A percentile compares a stretch with the other conserved stretches of the same genome.
phyloP scores from a whole-genome alignment of 2,888 invertebrate genomes.

The Zygaena filipendulae region DNA sequence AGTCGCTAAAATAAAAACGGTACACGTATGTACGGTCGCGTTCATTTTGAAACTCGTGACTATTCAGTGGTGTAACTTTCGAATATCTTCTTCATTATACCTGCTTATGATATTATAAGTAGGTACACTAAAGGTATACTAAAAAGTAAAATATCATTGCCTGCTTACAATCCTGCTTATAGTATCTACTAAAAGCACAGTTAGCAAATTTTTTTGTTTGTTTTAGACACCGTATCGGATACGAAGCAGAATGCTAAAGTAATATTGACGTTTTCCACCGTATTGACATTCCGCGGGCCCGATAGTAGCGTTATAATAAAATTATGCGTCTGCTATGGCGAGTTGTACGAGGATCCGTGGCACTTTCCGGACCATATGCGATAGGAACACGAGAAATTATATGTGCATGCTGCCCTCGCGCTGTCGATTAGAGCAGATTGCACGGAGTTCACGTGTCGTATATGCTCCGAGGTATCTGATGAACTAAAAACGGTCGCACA shows the following conservation, averaged over 20 bases:
- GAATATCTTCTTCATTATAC: no score
- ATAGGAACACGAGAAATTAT: conserved; percentile 27
- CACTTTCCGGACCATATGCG: conserved; percentile 36
- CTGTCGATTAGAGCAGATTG: conserved; percentile 30
- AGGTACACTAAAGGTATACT: no score
- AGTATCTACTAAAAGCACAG: no score
- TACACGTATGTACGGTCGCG: no score
- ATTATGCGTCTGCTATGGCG: conserved; percentile 41
- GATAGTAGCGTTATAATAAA: conserved; percentile 32
- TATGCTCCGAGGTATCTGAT: conserved; percentile 27
- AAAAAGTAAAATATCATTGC: no score
- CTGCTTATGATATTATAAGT: no score
- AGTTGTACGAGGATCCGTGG: conserved; percentile 29
- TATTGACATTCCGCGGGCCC: conserved; percentile 45
- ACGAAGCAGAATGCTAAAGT: conserved; percentile 43
- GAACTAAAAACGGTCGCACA: conserved; percentile 21
- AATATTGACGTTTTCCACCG: conserved; percentile 39
- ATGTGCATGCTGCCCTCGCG: conserved; percentile 29
- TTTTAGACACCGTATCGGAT: conserved; percentile 43
- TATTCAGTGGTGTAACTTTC: no score
- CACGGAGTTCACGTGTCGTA: conserved; percentile 32
- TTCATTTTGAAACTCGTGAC: no score
- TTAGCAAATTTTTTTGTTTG: no score
- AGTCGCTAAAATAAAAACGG: no score
- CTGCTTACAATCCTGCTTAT: no score